phyloP scores from a whole-genome alignment of 2,113 vertebrate genomes.

The Ifrita kowaldi region DNA sequence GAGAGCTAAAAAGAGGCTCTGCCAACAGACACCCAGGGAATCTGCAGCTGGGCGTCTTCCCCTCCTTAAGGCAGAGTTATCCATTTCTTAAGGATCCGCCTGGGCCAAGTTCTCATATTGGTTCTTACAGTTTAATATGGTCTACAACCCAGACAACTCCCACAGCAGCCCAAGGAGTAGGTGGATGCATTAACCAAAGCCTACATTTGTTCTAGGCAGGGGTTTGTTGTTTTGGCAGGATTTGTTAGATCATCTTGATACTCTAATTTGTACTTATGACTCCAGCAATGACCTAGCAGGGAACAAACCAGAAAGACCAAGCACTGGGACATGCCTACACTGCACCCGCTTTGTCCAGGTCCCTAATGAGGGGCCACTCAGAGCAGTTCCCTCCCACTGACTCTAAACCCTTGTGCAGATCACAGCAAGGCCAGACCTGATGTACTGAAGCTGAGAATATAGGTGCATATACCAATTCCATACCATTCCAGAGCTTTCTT shows the following conservation, averaged over 20 bases:
- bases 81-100: neutral
- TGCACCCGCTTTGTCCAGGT: neutral
- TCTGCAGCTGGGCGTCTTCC: neutral
- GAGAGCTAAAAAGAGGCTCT: neutral
- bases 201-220: neutral
- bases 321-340: neutral
- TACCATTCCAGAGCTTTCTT: neutral
- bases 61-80: neutral
- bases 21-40: neutral
- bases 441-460: neutral
- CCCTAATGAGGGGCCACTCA: fast-evolving
- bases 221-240: neutral
- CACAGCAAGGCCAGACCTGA: fast-evolving
- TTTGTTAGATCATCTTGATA: neutral
- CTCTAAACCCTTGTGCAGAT: neutral
- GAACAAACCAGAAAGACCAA: neutral
- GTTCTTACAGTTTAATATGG: neutral
- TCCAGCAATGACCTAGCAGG: neutral
- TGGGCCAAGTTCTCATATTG: neutral
- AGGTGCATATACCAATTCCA: neutral
- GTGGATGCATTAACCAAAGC: neutral
- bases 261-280: neutral
- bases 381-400: neutral
- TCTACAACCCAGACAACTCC: neutral
- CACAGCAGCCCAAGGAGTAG: neutral